Evolutionary conservation across 1,140 invertebrate species (phyloP).

Genomic region (Aphis craccivora): DNA sequence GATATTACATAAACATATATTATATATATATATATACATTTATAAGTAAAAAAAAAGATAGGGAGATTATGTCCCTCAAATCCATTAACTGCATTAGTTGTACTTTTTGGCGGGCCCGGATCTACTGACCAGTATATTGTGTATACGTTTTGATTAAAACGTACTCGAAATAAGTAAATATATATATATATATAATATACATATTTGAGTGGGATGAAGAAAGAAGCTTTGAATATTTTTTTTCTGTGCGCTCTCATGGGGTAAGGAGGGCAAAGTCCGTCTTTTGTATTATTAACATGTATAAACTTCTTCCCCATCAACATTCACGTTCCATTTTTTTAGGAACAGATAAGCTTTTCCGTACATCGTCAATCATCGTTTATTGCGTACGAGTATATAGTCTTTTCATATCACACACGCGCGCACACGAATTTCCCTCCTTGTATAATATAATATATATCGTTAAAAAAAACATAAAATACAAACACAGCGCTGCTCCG

Average conservation of each 20-base stretch:
- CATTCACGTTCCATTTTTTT: constrained; percentile 10
- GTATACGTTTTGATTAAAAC: constrained; percentile 41
- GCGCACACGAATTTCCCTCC: neutral
- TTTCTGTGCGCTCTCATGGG: neutral
- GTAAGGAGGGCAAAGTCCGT: constrained; percentile 12
- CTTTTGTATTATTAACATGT: constrained; percentile 54
- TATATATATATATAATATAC: neutral
- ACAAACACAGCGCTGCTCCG: neutral
- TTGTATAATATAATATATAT: constrained; percentile 7
- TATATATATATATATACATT: neutral
- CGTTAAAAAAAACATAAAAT: constrained; percentile 41
- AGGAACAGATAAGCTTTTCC: constrained; percentile 50
- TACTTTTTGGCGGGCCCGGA: neutral
- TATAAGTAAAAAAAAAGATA: neutral
- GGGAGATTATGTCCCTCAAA: constrained; percentile 16
- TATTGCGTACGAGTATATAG: neutral
- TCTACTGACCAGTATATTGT: neutral
- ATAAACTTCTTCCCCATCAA: constrained; percentile 26
- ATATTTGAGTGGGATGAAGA: neutral
- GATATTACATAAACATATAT: neutral
- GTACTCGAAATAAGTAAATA: neutral
- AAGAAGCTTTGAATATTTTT: constrained; percentile 45
- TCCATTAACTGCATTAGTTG: constrained; percentile 52
- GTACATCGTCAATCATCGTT: constrained; percentile 56
- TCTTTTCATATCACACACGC: neutral